Evolutionary conservation across 2,113 vertebrate genomes (phyloP).

Genomic region (Bubo scandiacus): DNA sequence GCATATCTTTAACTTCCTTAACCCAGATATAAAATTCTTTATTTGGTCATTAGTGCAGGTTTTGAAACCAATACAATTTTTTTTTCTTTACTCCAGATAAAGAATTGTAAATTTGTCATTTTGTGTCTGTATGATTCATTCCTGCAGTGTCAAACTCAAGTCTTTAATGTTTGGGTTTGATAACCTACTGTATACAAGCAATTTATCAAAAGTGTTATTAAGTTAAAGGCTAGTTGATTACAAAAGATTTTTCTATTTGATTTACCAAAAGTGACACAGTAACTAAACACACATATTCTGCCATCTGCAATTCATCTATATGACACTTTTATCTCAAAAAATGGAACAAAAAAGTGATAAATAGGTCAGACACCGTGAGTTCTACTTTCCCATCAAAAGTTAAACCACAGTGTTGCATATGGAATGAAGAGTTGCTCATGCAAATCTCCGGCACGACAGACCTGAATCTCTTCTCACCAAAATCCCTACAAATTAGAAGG

Average conservation of each 20-base stretch:
- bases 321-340: not conserved
- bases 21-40: not conserved
- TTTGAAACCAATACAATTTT: not conserved
- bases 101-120: not conserved
- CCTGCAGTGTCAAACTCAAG: not conserved
- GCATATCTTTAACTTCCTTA: not conserved
- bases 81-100: not conserved
- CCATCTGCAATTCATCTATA: not conserved
- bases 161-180: conserved; percentile 35
- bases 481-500: conserved; percentile 5
- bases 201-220: conserved; percentile 42
- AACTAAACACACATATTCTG: not conserved
- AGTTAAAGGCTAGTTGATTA: conserved; percentile 40
- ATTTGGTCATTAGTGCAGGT: not conserved
- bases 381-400: not conserved
- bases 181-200: conserved; percentile 13
- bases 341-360: not conserved
- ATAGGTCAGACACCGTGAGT: not conserved
- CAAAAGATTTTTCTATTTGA: conserved; percentile 27
- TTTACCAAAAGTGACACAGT: conserved; percentile 14
- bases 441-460: not conserved
- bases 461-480: not conserved
- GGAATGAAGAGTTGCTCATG: not conserved
- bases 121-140: not conserved
- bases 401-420: not conserved